phyloP scores from a whole-genome alignment of 2,888 invertebrate genomes.

The Cosmopolites sordidus region DNA sequence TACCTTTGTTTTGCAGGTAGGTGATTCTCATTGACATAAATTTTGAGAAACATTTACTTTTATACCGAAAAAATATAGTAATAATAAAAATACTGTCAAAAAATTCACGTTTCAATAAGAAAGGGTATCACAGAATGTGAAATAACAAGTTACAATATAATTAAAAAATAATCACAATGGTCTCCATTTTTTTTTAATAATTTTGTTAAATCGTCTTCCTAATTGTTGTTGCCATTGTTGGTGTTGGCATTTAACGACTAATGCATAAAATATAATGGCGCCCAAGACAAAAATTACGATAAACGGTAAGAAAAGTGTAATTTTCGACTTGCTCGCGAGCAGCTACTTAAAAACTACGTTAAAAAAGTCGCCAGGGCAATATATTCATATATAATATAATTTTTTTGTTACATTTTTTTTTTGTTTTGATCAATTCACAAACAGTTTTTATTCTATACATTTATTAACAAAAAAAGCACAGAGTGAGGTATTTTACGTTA shows the following conservation, averaged over 20 bases:
- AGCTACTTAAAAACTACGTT: neutral
- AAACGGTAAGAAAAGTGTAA: neutral
- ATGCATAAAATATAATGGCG: neutral
- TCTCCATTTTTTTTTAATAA: neutral
- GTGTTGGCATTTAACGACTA: neutral
- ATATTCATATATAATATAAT: neutral
- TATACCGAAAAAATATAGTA: slow-evolving; percentile 4
- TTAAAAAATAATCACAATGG: slow-evolving; percentile 21
- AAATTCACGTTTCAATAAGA: slow-evolving; percentile 14
- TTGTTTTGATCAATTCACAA: slow-evolving; percentile 5
- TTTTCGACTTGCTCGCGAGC: neutral
- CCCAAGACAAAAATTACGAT: neutral
- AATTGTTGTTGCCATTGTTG: neutral
- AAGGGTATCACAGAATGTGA: slow-evolving; percentile 37
- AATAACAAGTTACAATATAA: slow-evolving; percentile 26
- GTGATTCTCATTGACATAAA: slow-evolving; percentile 8
- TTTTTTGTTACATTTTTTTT: slow-evolving; percentile 1
- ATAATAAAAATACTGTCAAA: slow-evolving; percentile 24
- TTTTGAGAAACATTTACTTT: slow-evolving; percentile 14
- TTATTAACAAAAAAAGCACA: slow-evolving; percentile 38
- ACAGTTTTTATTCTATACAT: slow-evolving; percentile 13
- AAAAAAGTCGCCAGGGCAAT: slow-evolving; percentile 2
- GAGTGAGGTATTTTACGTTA: slow-evolving; percentile 43
- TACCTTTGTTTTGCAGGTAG: slow-evolving; percentile 20
- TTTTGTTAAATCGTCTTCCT: neutral